Evolutionary conservation across 2,113 vertebrate species (phyloP).

Genomic region (Suncus etruscus): DNA sequence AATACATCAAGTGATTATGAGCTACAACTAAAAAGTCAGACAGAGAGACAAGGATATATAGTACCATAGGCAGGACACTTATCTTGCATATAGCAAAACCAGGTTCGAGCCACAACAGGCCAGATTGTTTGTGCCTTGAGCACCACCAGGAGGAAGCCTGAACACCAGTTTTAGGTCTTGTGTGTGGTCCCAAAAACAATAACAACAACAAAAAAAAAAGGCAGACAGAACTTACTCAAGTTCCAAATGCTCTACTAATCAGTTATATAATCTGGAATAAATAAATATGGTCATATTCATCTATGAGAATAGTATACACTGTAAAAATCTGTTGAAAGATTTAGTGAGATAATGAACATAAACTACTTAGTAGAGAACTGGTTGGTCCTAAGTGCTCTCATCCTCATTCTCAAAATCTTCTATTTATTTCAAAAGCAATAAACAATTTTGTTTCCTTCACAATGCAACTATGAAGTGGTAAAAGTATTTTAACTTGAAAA

Average conservation of each 20-base stretch:
- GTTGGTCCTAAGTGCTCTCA: neutral
- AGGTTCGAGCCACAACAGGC: too few species aligned
- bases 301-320: conserved; percentile 30
- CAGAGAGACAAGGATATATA: too few species aligned
- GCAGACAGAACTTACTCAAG: conserved; percentile 12
- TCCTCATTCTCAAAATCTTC: neutral
- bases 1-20: neutral
- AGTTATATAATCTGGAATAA: neutral
- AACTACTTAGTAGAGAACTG: neutral
- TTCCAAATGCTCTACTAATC: conserved; percentile 3
- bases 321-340: conserved; percentile 35
- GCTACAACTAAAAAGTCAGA: neutral
- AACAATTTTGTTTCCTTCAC: conserved; percentile 46
- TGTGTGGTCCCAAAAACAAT: too few species aligned
- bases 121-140: too few species aligned
- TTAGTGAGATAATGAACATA: conserved; percentile 11
- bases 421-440: conserved; percentile 17
- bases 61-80: too few species aligned
- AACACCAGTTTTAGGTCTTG: too few species aligned
- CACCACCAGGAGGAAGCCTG: too few species aligned
- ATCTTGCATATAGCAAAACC: too few species aligned
- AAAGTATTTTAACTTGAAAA: conserved; percentile 42
- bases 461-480: neutral
- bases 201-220: neutral
- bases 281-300: neutral